Evolutionary conservation across 2,888 invertebrate genomes (phyloP), one percentile per base, ranked within the genome.

Genomic region (Synanthedon myopaeformis): DNA sequence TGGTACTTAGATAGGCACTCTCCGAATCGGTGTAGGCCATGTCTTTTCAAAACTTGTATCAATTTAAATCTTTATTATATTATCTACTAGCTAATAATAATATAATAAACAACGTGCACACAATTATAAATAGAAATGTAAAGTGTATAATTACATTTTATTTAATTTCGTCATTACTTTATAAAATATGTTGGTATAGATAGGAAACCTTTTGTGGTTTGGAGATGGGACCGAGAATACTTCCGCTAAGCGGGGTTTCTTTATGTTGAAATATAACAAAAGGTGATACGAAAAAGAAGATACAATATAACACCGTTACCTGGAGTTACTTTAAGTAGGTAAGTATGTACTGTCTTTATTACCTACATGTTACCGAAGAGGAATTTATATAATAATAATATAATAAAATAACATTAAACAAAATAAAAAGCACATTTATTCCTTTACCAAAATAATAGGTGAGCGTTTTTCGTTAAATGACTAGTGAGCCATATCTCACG

Each of bases 201-300:
- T 55, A 58, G 56, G 56, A 64, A 69, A 66, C 65, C 67, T 70
- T 70, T 69, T 69, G 72, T 66, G 66, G 62, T 58, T 56, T 55
- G 54, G 58, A 66, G 62, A 69, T 64, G 66, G 66, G 62, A 62
- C 66, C 65, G 59, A 55, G 53, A 70, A 72, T 70, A 72, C 68
- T 63, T 65, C 70, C 61, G 54, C 61, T 67, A 70, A 73, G 73
- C 72, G 70, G 61, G 65, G 67, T 62, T 62, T 66, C 66, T 61
- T 67, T 63, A 73, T 71, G 73, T 72, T 67, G 70, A 65, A 69
- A 66, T 62, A 59, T 62, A 63, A 58, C 56, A 42, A 42, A 42
- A 42, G 4, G 4, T 23, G 42, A 42, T 42, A 42, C 42, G 42
- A 12, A 42, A 42, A 42, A 42, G n/a, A 11, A 42, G 23, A 23